These are phyloP conservation scores for Drosophila truncata DNA, from an alignment of 1,140 invertebrate species.

Conservation along the genomic window DNA sequence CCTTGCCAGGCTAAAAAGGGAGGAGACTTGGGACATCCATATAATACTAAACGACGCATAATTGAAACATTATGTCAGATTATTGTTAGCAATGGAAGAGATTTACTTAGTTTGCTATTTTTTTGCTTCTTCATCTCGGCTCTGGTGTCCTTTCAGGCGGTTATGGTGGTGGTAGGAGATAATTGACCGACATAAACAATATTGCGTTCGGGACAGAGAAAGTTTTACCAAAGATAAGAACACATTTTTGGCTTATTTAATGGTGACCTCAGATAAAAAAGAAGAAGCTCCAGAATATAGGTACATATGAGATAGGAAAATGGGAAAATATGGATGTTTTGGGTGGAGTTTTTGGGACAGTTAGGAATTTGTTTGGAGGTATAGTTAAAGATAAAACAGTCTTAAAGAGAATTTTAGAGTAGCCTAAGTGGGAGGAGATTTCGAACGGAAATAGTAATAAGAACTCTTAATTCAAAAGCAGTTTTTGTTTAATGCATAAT, in stretches of 20 bases:
- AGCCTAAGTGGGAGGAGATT: not conserved
- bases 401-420: slow-evolving; percentile 7
- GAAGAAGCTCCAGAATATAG: slow-evolving; percentile 36
- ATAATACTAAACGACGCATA: slow-evolving; percentile 81
- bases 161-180: slow-evolving; percentile 31
- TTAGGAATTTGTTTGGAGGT: not conserved
- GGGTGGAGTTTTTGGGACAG: not conserved
- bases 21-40: slow-evolving; percentile 41
- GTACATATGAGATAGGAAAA: slow-evolving; percentile 27
- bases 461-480: not conserved
- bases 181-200: slow-evolving; percentile 65
- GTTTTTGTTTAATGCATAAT: not conserved
- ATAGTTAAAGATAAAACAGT: not conserved
- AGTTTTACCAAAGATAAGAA: slow-evolving; percentile 71
- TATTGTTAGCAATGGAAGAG: slow-evolving; percentile 77
- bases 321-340: slow-evolving; percentile 33
- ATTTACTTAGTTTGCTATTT: slow-evolving; percentile 78
- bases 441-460: not conserved
- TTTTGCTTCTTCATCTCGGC: slow-evolving; percentile 31
- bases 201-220: slow-evolving; percentile 59
- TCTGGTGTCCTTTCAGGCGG: slow-evolving; percentile 14
- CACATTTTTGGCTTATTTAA: slow-evolving; percentile 61
- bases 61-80: slow-evolving; percentile 84
- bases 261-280: slow-evolving; percentile 57
- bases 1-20: not conserved